Percentiles rank a stretch among this genome's conserved stretches.
These are phyloP conservation scores for Leucophora obtusa DNA, from an alignment of 2,888 invertebrate species.

Conservation along the genomic window DNA sequence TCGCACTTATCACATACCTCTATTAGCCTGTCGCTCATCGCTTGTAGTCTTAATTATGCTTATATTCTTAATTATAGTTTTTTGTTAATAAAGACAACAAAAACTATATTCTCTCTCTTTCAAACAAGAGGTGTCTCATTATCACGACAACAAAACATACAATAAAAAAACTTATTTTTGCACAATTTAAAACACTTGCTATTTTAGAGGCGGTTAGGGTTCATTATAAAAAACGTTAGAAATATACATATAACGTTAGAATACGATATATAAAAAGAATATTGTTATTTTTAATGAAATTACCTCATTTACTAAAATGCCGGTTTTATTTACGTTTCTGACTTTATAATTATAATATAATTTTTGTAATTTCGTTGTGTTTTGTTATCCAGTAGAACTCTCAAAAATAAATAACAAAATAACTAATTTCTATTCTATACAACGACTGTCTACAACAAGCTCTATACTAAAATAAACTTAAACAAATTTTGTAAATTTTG, in stretches of 20 bases:
- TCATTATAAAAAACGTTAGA: conserved; percentile 43
- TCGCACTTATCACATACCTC: no score
- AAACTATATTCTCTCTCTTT: neutral
- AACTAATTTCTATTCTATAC: conserved; percentile 4
- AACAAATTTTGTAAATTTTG: conserved; percentile 1
- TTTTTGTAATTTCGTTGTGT: neutral
- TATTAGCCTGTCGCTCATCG: neutral
- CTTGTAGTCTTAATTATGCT: neutral
- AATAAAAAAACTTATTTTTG: conserved; percentile 28
- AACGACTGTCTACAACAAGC: neutral
- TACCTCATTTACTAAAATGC: conserved; percentile 57
- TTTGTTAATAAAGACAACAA: no score
- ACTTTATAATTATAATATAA: conserved; percentile 17
- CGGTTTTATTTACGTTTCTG: conserved; percentile 49
- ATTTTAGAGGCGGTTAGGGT: conserved; percentile 28
- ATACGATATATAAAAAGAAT: neutral
- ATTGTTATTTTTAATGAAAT: conserved; percentile 62
- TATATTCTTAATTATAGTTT: neutral
- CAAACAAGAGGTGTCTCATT: conserved; percentile 55
- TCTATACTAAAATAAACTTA: neutral
- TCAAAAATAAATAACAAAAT: conserved; percentile 2
- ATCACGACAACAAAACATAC: conserved; percentile 39
- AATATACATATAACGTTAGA: no score
- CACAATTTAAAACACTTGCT: conserved; percentile 45
- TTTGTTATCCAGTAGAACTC: neutral